Evolutionary conservation across 2,113 vertebrate species (phyloP).

Genomic region (Artemisiospiza belli): DNA sequence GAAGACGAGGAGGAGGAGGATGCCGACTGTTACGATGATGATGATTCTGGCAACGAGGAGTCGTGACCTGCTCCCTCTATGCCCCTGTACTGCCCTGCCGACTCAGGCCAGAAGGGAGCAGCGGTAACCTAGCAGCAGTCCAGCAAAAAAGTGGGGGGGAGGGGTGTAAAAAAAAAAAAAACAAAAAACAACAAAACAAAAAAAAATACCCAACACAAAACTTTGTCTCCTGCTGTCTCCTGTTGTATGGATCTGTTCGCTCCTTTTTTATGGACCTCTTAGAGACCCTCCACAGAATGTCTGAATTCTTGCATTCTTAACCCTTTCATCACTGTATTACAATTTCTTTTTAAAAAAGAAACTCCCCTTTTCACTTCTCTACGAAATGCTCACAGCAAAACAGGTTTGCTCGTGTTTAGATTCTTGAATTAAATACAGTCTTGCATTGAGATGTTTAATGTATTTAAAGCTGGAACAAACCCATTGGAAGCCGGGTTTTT

Average conservation of each 20-base stretch:
- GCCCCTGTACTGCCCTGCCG: constrained; percentile 73
- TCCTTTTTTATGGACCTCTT: constrained; percentile 80
- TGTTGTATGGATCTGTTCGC: constrained; percentile 74
- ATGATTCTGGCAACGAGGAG: constrained; percentile 98
- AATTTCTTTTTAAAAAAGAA: constrained; percentile 61
- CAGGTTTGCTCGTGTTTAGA: constrained; percentile 71
- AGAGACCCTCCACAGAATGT: constrained; percentile 74
- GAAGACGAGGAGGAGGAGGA: constrained; percentile 93
- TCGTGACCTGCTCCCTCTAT: constrained; percentile 83
- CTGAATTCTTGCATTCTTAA: constrained; percentile 75
- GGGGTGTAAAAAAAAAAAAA: neutral
- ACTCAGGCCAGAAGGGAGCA: constrained; percentile 81
- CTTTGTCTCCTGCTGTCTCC: constrained; percentile 73
- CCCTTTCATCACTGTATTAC: constrained; percentile 73
- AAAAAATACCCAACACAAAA: neutral
- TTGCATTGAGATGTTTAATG: constrained; percentile 70
- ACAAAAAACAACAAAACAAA: neutral
- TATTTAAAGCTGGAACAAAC: constrained; percentile 76
- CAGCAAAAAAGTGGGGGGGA: constrained; percentile 59
- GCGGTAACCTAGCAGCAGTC: constrained; percentile 71
- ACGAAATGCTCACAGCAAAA: constrained; percentile 64
- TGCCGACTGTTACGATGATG: constrained; percentile 89
- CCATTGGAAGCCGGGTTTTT: neutral
- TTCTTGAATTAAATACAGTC: constrained; percentile 72
- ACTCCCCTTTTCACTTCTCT: constrained; percentile 37